These are phyloP conservation scores for Tipula helvola DNA, from an alignment of 2,888 invertebrate species.

Conservation along the genomic window DNA sequence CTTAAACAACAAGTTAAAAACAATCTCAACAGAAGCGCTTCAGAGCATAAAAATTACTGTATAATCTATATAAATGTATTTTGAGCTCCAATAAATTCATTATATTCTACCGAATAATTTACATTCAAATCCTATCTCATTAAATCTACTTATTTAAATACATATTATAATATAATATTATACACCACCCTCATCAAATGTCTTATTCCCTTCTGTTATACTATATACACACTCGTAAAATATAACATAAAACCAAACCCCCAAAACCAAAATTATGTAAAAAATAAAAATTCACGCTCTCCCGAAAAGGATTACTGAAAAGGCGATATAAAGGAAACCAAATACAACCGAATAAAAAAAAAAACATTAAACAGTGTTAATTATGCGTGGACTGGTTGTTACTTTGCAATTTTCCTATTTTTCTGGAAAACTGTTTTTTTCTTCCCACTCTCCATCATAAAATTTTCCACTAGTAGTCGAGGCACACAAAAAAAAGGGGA, in stretches of 20 bases:
- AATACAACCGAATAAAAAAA: background rate
- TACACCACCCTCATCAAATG: background rate
- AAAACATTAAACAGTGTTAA: background rate
- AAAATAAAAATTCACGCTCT: background rate
- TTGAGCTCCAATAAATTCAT: background rate
- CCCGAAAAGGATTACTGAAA: background rate
- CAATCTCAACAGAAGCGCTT: background rate
- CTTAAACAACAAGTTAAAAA: background rate
- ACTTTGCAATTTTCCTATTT: background rate
- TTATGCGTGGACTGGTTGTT: background rate
- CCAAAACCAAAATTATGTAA: background rate
- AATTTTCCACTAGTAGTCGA: background rate
- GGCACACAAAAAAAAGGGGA: background rate
- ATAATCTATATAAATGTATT: background rate
- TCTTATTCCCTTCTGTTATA: background rate
- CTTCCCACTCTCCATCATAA: background rate
- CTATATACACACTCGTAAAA: background rate
- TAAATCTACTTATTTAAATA: background rate
- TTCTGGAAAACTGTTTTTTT: background rate
- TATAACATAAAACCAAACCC: background rate
- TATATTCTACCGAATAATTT: background rate
- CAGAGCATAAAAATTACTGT: background rate
- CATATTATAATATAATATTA: background rate
- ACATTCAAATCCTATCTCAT: background rate
- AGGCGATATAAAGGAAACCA: background rate